These are phyloP conservation scores for Scrobipalpa atriplicella DNA, from an alignment of 2,888 invertebrate species.

Conservation along the genomic window DNA sequence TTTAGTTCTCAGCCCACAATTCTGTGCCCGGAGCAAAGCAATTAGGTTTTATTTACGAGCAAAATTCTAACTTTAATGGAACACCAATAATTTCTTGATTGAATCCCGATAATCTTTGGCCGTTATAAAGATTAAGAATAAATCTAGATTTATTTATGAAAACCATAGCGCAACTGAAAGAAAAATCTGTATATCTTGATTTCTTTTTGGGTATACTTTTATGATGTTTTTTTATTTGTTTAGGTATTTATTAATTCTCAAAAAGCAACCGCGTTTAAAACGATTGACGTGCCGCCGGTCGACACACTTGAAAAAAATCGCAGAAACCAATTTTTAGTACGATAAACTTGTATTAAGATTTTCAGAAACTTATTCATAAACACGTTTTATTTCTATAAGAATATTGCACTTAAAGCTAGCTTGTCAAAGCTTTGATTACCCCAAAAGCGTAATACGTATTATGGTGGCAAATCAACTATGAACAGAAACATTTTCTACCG, in stretches of 20 bases:
- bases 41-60: slow-evolving; percentile 21
- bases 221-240: too few relatives aligned
- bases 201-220: background rate
- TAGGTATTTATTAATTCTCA: too few relatives aligned
- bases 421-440: too few relatives aligned
- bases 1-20: background rate
- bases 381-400: too few relatives aligned
- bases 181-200: background rate
- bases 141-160: slow-evolving; percentile 7
- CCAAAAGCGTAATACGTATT: too few relatives aligned
- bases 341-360: too few relatives aligned
- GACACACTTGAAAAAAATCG: too few relatives aligned
- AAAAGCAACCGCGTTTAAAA: too few relatives aligned
- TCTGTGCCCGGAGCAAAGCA: background rate
- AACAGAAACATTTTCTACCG: background rate
- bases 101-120: slow-evolving; percentile 4
- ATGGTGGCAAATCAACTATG: background rate
- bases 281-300: too few relatives aligned
- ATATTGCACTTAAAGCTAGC: too few relatives aligned
- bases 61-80: slow-evolving; percentile 14
- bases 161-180: background rate
- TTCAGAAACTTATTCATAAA: too few relatives aligned
- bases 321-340: too few relatives aligned
- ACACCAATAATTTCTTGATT: slow-evolving; percentile 13
- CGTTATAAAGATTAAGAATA: slow-evolving; percentile 12